A percentile compares a stretch with the other conserved stretches of the same genome.
Evolutionary conservation across 2,113 vertebrate species (phyloP).

Genomic region (Daphoenositta chrysoptera): DNA sequence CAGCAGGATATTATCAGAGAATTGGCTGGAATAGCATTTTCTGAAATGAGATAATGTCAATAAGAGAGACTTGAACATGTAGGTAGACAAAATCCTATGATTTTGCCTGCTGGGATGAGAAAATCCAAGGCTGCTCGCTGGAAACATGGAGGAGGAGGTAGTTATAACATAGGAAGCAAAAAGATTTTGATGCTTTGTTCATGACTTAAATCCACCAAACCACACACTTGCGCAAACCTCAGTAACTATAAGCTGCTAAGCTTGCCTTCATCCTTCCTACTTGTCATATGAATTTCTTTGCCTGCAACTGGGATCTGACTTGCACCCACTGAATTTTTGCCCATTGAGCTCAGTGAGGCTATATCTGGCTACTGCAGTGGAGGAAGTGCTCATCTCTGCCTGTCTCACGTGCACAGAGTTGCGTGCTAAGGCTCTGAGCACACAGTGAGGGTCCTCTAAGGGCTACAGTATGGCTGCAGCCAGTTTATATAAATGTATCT

Average conservation of each 20-base stretch:
- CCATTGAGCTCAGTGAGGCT: neutral
- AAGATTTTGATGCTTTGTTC: neutral
- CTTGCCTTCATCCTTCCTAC: neutral
- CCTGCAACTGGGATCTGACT: neutral
- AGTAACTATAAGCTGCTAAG: neutral
- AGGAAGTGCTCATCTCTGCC: neutral
- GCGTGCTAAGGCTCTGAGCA: neutral
- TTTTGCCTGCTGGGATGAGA: conserved; percentile 1
- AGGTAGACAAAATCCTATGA: neutral
- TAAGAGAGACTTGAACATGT: neutral
- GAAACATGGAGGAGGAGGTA: neutral
- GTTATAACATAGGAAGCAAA: neutral
- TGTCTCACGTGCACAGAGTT: neutral
- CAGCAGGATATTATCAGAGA: neutral
- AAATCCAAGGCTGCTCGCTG: neutral
- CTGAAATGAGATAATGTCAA: neutral
- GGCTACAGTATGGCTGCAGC: neutral
- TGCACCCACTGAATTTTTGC: conserved; percentile 29
- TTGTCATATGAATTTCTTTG: neutral
- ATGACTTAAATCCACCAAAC: neutral
- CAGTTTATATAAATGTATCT: neutral
- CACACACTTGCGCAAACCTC: neutral
- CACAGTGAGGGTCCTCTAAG: neutral
- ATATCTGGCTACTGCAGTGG: neutral
- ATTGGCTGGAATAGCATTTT: neutral